These are phyloP conservation scores for Cosmorhoe ocellata DNA, from an alignment of 2,888 invertebrate genomes.

Conservation along the genomic window DNA sequence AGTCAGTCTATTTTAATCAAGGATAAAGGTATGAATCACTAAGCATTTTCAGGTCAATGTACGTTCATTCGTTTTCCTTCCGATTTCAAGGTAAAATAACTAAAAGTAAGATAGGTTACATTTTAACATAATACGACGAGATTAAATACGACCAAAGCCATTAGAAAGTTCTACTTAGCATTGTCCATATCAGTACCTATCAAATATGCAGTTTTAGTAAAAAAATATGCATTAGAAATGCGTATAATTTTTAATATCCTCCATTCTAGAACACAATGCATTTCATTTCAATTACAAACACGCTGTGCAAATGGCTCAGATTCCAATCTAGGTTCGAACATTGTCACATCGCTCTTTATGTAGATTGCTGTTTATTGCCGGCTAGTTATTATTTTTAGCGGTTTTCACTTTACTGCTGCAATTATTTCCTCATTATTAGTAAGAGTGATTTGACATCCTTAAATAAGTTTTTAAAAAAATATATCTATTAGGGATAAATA, in stretches of 20 bases:
- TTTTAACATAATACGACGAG: neutral
- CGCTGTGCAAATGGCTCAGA: conserved; percentile 30
- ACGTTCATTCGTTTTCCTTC: too few species aligned
- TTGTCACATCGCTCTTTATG: conserved; percentile 10
- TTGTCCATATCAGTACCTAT: conserved; percentile 10
- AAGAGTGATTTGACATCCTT: neutral
- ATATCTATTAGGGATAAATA: too few species aligned
- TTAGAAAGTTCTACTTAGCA: conserved; percentile 17
- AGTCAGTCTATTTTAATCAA: too few species aligned
- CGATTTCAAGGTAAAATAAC: too few species aligned
- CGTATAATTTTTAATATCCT: conserved; percentile 22
- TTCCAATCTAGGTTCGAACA: conserved; percentile 29
- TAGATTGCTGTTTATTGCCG: neutral
- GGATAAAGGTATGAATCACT: too few species aligned
- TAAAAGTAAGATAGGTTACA: too few species aligned
- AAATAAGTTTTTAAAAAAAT: too few species aligned
- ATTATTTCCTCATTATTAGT: neutral
- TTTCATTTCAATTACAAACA: conserved; percentile 29
- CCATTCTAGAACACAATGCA: conserved; percentile 22
- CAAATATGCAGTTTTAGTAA: conserved; percentile 18
- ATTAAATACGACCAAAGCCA: conserved; percentile 2
- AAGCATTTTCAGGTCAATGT: too few species aligned
- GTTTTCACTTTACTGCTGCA: conserved; percentile 14
- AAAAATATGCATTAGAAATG: conserved; percentile 21
- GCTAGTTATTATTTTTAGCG: conserved; percentile 7